Base-by-base conservation (phyloP, 2,113 vertebrate genomes). In the Coptodon rendalli region DNA sequence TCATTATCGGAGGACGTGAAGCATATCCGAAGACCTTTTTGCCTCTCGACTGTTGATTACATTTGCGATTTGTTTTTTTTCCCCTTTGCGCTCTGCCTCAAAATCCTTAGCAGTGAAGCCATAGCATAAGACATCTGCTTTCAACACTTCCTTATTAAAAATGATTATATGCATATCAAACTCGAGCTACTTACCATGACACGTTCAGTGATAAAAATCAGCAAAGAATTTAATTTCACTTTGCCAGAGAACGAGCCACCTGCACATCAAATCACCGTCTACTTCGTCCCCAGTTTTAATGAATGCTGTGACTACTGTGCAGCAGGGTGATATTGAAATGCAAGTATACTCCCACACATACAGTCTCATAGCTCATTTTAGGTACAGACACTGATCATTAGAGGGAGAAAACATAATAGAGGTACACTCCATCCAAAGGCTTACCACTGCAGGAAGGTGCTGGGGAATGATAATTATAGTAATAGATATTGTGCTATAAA, bases 321-420 rank as follows among this genome's bases (percentile, higher is more conserved):
- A 81, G 45, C 81, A 22, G 68, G 81, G 76, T 59, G 52, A 86
- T 89, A 80, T 57, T 91, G 87, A 91, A 90, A 91, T 92, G 87
- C 86, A 89, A 86, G 80, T 90, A 76, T 83, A 82, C 88, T 81
- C 93, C 88, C 91, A 91, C 93, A 89, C 83, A 81, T 22, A 45
- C 83, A 59, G 83, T 82, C 83, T 87, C 87, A 80, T 73, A 36
- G 43, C 87, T 93, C 86, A 86, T 87, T 91, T 89, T 84, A 88
- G 89, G 87, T 29, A 81, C 68, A 84, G 90, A 87, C 81, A 80
- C 82, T 5, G 87, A 50, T 91, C 89, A 90, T 86, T 88, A 90
- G 80, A 43, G 56, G 85, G 53, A 38, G 34, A 81, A 87, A 76
- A 79, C n/a, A 88, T 81, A 85, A 87, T 82, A 79, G 76, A 87